Evolutionary conservation across 2,888 invertebrate genomes (phyloP), one percentile per base, ranked within the genome.

Genomic region (Volucella inflata): DNA sequence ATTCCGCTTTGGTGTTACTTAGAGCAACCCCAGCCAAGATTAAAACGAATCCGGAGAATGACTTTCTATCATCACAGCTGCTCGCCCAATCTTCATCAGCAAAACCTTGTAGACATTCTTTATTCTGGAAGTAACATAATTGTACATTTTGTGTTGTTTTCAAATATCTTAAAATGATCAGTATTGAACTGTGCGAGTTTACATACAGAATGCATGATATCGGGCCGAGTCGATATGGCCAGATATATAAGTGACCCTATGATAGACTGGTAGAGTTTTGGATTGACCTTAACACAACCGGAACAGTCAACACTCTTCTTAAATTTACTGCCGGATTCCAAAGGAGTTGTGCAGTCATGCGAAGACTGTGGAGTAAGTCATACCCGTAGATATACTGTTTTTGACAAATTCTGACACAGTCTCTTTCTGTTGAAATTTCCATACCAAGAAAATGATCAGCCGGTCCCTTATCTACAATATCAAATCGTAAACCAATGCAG

Each of bases 1-100:
- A 85, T 14, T 87, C 79, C 6, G 84, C 80, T 46, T 87, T 65
- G 4, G 67, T 77, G 16, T 50, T 59, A 10, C 77, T 77, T 9
- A 68, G 53, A 40, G 78, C 80, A 17, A 84, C 55, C 48, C 36
- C 36, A 6, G 17, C 53, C 0, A 71, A 40, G 36, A 83, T 76
- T 36, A 83, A 80, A 48, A 70, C 72, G 38, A 78, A 84, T 9
- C 77, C 80, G 10, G 77, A 60, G 16, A 65, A 83, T 1, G 79
- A 83, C 50, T 76, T 78, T 21, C 82, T 62, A 48, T 83, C 87
- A 16, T 60, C 53, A 46, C 79, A 38, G 50, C 51, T 57, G 8
- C 67, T 38, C 10, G 57, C 57, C 65, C 59, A 72, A 42, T 72
- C 72, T 2, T 57, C 65, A 57, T 79, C 53, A 17, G 36, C 71